These are phyloP conservation scores for Lordiphosa andalusiaca DNA, from an alignment of 2,888 invertebrate species.

Conservation along the genomic window DNA sequence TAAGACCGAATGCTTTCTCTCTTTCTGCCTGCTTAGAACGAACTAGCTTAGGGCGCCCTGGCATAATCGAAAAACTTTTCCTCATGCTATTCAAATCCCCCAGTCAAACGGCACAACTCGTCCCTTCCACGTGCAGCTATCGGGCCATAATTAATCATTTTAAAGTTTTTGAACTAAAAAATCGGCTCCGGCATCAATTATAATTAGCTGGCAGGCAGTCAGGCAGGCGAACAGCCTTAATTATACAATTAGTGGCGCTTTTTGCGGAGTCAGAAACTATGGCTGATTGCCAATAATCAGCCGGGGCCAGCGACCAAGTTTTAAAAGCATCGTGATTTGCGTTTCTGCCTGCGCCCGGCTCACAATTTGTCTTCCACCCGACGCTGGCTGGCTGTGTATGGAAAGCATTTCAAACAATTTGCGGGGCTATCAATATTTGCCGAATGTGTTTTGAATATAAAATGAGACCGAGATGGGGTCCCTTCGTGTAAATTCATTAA, in stretches of 20 bases:
- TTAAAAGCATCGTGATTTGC: slow-evolving; percentile 56
- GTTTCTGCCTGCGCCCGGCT: slow-evolving; percentile 50
- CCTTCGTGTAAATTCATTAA: slow-evolving; percentile 69
- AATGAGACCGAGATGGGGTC: slow-evolving; percentile 44
- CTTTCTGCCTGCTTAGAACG: slow-evolving; percentile 44
- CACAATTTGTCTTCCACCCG: slow-evolving; percentile 61
- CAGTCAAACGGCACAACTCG: slow-evolving; percentile 52
- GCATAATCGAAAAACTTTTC: slow-evolving; percentile 70
- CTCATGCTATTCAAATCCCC: slow-evolving; percentile 34
- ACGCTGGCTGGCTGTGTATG: slow-evolving; percentile 32
- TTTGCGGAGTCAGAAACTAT: slow-evolving; percentile 30
- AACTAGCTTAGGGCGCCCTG: slow-evolving; percentile 64
- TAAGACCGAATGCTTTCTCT: slow-evolving; percentile 48
- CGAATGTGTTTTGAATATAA: slow-evolving; percentile 72
- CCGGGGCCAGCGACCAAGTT: slow-evolving; percentile 45
- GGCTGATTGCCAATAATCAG: slow-evolving; percentile 65
- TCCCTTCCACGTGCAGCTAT: slow-evolving; percentile 56
- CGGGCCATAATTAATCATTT: slow-evolving; percentile 64
- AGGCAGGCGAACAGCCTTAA: slow-evolving; percentile 35
- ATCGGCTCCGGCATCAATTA: slow-evolving; percentile 62
- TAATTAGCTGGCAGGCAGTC: slow-evolving; percentile 43
- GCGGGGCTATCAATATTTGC: slow-evolving; percentile 67
- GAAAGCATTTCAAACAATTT: slow-evolving; percentile 69
- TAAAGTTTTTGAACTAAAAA: slow-evolving; percentile 46
- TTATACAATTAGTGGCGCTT: slow-evolving; percentile 63